A percentile compares a stretch with the other conserved stretches of the same genome.
These are phyloP conservation scores for Strongylocentrotus purpuratus DNA, from an alignment of 35 echinoderm and acorn worm species.

Conservation along the genomic window DNA sequence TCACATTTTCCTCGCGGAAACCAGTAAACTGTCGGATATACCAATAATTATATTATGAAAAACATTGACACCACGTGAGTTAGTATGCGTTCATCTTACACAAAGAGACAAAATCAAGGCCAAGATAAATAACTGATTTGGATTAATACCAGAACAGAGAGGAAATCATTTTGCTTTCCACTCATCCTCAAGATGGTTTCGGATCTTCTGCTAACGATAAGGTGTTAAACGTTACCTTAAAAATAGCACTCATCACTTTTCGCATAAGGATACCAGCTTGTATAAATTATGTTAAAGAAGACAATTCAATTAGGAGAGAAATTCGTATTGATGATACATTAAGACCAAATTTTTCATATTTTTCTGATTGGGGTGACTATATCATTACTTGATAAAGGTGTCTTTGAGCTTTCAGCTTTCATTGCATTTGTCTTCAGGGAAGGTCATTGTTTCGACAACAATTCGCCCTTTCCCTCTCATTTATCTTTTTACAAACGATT, in stretches of 20 bases:
- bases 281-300: background rate
- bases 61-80: conserved; percentile 20
- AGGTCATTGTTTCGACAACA: background rate
- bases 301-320: background rate
- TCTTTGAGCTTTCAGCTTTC: background rate
- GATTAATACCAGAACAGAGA: background rate
- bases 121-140: background rate
- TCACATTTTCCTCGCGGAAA: background rate
- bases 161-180: conserved; percentile 14
- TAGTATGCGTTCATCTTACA: background rate
- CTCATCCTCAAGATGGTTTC: background rate
- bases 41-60: background rate
- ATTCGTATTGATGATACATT: background rate
- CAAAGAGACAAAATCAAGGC: background rate
- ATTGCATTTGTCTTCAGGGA: background rate
- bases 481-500: background rate
- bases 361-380: background rate
- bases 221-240: background rate
- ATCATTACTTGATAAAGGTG: background rate
- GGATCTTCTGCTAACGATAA: background rate
- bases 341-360: background rate
- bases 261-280: background rate
- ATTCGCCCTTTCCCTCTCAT: background rate
- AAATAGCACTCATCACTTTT: background rate
- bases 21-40: background rate